Percentiles rank a stretch among this genome's conserved stretches.
Conservation (phyloP, 2,113 vertebrate genomes). For the Odocoileus hemionus region DNA sequence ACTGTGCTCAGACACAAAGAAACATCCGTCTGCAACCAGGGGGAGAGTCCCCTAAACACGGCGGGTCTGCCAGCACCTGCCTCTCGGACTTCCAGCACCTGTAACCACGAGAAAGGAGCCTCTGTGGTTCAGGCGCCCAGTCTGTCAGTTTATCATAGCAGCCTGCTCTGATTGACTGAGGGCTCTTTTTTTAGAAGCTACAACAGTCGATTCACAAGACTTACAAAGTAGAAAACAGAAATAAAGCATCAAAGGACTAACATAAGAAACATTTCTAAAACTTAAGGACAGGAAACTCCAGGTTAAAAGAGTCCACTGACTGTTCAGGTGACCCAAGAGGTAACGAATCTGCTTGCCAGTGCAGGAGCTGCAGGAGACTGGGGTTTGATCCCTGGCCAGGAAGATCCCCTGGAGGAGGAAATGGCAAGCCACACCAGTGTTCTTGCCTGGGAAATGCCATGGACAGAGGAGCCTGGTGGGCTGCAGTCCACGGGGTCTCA, state of each 20-base stretch:
- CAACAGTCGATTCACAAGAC: neutral
- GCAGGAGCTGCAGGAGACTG: rapidly evolving
- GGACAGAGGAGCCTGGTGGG: neutral
- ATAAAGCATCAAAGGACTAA: neutral
- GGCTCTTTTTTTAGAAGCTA: neutral
- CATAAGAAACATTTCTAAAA: no score
- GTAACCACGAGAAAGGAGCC: neutral
- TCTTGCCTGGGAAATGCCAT: neutral
- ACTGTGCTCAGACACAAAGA: rapidly evolving
- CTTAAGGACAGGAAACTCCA: neutral
- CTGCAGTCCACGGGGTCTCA: neutral
- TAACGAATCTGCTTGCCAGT: rapidly evolving
- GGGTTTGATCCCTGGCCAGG: neutral
- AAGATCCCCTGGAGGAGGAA: neutral
- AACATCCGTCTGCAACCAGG: rapidly evolving
- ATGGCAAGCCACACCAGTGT: neutral
- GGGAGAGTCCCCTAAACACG: neutral
- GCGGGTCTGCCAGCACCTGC: neutral
- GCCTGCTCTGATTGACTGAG: no score
- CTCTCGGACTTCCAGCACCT: neutral
- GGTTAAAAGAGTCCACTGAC: neutral
- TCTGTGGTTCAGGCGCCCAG: neutral
- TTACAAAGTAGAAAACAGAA: neutral
- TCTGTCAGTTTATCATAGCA: rapidly evolving
- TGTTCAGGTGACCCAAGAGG: neutral